Evolutionary conservation across 2,113 vertebrate genomes (phyloP), one percentile per base, ranked within the genome.

Genomic region (Serinus canaria): DNA sequence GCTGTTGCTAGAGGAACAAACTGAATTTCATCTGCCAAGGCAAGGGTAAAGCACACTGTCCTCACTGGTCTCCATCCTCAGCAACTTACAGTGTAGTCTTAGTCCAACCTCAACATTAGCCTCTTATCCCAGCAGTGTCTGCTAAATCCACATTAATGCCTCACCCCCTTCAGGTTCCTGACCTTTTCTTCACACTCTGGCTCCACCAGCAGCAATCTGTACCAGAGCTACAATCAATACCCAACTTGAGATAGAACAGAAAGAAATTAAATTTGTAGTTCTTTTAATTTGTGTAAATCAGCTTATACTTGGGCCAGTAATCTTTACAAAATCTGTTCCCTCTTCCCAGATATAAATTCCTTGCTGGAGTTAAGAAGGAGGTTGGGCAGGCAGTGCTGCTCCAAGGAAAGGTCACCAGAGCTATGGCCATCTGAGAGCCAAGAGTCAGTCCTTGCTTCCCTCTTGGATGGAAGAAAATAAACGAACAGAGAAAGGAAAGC

Each of bases 391-490:
- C 37, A 44, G 81, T 0, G 33, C 46, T 76, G 74, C 43, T 63
- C 74, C 86, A 43, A 28, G 89, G 25, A 49, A 53, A 81, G 72
- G 33, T 44, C 67, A 68, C n/a, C 63, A 60, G 31, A 55, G 24
- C 35, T 8, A 2, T 0, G 0, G 39, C 10, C 18, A 18, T 7
- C n/a, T 3, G 31, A 18, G 52, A 35, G 55, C 4, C 74, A 41
- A 24, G 35, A 49, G 35, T 39, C 58, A 52, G 13, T 12, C 37
- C 41, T 10, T 12, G 25, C 44, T 63, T 70, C 44, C 23, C 41
- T 25, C 76, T 63, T 23, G 62, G 33, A 50, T 30, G 44, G 55
- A 25, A 30, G 19, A 16, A 19, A 35, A 47, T 7, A 60, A 59
- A 35, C 0, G 31, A n/a, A 33, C 0, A 9, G 14, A 39, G 84